Conservation (phyloP, 2,888 invertebrate genomes). For the Pseudococcus jackbeardsleyi region DNA sequence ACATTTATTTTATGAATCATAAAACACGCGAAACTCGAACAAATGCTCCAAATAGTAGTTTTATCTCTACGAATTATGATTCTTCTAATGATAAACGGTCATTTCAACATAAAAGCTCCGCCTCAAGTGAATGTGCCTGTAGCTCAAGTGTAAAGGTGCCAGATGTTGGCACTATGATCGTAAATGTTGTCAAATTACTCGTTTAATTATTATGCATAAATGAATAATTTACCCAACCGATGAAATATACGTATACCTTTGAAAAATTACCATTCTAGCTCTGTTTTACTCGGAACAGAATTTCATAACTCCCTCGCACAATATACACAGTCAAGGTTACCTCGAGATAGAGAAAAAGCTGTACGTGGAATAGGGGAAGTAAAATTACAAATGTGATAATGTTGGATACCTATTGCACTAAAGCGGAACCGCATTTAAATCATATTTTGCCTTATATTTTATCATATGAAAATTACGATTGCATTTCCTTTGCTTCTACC, state of each 20-base stretch:
- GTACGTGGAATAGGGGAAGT: not conserved
- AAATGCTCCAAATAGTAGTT: not conserved
- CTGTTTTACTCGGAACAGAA: not conserved
- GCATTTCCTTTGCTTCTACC: conserved; percentile 11
- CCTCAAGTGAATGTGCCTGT: not conserved
- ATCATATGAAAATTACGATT: conserved; percentile 24
- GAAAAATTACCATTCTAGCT: conserved; percentile 7
- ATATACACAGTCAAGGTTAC: conserved; percentile 3
- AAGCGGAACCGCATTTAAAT: conserved; percentile 46
- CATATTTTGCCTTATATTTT: conserved; percentile 35
- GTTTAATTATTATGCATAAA: conserved; percentile 45
- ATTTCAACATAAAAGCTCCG: not conserved
- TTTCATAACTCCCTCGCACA: not conserved
- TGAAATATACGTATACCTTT: conserved; percentile 10
- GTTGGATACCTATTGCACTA: not conserved
- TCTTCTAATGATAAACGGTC: conserved; percentile 48
- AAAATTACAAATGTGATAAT: conserved; percentile 31
- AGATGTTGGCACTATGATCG: not conserved
- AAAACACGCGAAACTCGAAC: not conserved
- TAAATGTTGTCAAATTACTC: conserved; percentile 54
- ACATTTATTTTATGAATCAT: not conserved
- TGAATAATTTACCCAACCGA: conserved; percentile 12
- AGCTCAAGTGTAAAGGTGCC: not conserved
- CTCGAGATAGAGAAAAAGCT: not conserved
- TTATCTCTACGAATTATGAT: not conserved